Conservation (phyloP, 2,113 vertebrate species). For the Crotophaga sulcirostris region DNA sequence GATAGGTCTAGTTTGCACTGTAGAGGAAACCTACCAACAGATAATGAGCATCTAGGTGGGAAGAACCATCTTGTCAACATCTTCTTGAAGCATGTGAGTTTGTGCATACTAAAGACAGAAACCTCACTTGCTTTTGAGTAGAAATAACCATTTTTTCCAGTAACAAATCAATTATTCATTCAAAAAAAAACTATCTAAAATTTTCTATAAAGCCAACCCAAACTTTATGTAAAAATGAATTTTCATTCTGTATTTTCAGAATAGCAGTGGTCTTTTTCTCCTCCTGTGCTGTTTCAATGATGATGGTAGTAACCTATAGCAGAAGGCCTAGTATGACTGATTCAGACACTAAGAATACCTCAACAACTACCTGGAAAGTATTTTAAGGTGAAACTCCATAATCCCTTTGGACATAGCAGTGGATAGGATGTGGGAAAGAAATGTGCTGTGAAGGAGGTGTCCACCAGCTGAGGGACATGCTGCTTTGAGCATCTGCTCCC, state of each 20-base stretch:
- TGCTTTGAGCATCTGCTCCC: neutral
- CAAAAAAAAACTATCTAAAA: neutral
- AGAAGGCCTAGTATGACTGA: neutral
- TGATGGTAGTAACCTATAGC: accelerated
- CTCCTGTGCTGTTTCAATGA: neutral
- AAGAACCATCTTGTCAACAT: neutral
- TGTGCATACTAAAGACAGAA: neutral
- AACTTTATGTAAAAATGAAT: neutral
- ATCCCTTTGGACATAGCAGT: neutral
- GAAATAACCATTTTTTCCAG: neutral
- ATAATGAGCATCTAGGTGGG: neutral
- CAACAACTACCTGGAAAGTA: neutral
- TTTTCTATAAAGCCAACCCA: neutral
- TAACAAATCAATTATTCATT: neutral
- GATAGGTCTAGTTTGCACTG: neutral
- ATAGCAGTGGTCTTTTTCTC: neutral
- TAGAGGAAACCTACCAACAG: neutral
- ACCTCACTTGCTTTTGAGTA: neutral
- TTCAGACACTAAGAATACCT: neutral
- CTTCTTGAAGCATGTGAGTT: neutral
- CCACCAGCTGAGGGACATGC: neutral
- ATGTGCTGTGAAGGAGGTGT: neutral
- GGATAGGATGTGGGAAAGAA: neutral
- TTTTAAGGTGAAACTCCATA: neutral
- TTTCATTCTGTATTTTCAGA: neutral